Base-by-base conservation (phyloP, 2,113 vertebrate genomes). In the Cynopterus brachyotis region DNA sequence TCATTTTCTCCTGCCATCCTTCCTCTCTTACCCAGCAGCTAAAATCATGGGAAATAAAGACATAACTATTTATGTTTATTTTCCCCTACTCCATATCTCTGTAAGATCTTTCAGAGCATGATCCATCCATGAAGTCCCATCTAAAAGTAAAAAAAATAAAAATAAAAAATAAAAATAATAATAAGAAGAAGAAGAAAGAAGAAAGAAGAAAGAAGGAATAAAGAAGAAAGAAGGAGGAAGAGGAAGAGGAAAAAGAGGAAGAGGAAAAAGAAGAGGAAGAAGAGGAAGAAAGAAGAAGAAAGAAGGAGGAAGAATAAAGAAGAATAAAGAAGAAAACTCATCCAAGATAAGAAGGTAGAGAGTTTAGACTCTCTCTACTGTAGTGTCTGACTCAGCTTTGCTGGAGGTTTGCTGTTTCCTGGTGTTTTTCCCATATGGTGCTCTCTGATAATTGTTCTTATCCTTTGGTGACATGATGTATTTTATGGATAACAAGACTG, bases 151-250 rank as follows among this genome's bases (percentile, higher is more conserved):
- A 20, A 40, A 47, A 40, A 3, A 16, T 72, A 35, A 40, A 93
- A 57, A 4, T 47, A 17, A 75, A 20, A 40, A 47, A 40, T 2
- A 16, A 70, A 6, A 4, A 69, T 10, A 69, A 20, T 22, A 20
- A 37, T 17, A 57, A 42, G 13, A 42, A 28, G 42, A 10, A 12
- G 9, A 40, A 32, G 2, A 40, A 82, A 45, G n/a, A 80, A n/a
- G 17, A 78, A n/a, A 35, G 2, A n/a, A 20, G 19, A 32, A 3
- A 50, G 47, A 50, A 45, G 45, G 9, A 45, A 9, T 1, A 45
- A 2, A 3, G 15, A 3, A 6, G 15, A 15, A 12, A 50, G 2
- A 6, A 50, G 12, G 13, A 50, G 12, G 13, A 50, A 13, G 13
- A 50, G 47, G 13, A 47, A 11, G 11, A 47, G 47, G 11, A 2